These are phyloP conservation scores for Strix aluco DNA, from an alignment of 2,113 vertebrate genomes.

Conservation along the genomic window DNA sequence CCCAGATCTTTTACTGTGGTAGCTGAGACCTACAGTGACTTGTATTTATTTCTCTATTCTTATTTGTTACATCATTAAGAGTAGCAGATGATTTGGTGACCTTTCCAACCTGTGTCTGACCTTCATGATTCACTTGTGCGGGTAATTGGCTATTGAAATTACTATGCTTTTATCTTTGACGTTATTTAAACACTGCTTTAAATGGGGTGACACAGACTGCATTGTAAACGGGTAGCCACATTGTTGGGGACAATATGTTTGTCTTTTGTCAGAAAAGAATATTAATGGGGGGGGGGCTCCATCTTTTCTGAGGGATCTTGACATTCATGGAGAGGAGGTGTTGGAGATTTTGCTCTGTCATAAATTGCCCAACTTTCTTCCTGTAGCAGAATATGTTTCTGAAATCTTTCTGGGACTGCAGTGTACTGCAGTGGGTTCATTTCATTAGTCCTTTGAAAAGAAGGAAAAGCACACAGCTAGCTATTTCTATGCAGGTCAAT, in stretches of 20 bases:
- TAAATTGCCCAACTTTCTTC: background rate
- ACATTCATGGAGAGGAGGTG: background rate
- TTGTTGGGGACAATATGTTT: constrained; percentile 18
- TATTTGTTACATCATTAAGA: constrained; percentile 9
- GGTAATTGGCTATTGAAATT: constrained; percentile 67
- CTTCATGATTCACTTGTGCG: constrained; percentile 62
- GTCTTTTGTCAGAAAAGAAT: constrained; percentile 23
- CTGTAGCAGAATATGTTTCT: background rate
- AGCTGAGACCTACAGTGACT: background rate
- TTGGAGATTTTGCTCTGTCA: background rate
- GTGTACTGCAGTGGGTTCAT: background rate
- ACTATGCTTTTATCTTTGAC: constrained; percentile 31
- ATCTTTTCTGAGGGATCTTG: background rate
- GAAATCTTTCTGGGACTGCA: background rate
- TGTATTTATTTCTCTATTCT: constrained; percentile 11
- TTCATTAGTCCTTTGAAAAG: background rate
- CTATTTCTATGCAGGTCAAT: background rate
- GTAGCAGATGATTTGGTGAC: constrained; percentile 40
- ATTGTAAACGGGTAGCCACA: constrained; percentile 14
- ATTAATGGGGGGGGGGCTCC: background rate
- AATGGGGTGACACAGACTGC: constrained; percentile 1
- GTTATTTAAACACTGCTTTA: constrained; percentile 54
- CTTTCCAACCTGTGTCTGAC: constrained; percentile 57
- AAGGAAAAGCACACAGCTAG: background rate
- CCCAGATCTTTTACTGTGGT: background rate